Evolutionary conservation across 2,888 invertebrate species (phyloP), one percentile per base, ranked within the genome.

Genomic region (Folsomia manolachei): DNA sequence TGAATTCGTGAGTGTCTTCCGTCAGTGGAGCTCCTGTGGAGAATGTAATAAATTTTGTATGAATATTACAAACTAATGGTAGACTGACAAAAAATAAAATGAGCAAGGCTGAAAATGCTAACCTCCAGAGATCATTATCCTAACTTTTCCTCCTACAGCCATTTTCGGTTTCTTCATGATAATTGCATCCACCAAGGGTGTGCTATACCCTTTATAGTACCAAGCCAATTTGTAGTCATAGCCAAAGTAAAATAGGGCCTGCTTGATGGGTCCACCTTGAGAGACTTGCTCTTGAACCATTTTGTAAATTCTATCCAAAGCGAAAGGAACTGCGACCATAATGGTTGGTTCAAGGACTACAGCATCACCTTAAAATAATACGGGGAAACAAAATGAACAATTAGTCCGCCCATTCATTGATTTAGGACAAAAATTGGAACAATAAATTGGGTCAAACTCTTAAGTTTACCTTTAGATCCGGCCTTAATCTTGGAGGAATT

Each of bases 221-320:
- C 95, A 94, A 75, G 89, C 88, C 78, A 89, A 87, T 87, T 97
- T 98, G 87, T 98, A 97, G 72, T 91, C 88, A 84, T 95, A 95
- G 0, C 95, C 94, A 86, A 95, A 96, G 84, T 93, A 90, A 87
- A 98, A 98, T 78, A 98, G 86, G 0, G 92, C 90, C 83, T 90
- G 89, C 71, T 90, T 90, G 75, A 96, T 87, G 63, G 88, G 86
- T 9, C 94, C 91, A 70, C 93, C 91, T 81, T 91, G 91, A 64
- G 90, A 89, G 66, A 98, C 93, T 84, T 95, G 95, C 82, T 97
- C 97, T 83, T 93, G 93, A 74, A 98, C 95, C 81, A 92, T 94
- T 85, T 98, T 98, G 82, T 95, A 95, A 83, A 98, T 93, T 82
- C 97, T 90, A 85, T 98, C 97, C 87, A 97, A 89, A 81, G 98